These are phyloP conservation scores for Sebastes miniatus DNA, from an alignment of 2,797 vertebrate genomes.

Conservation along the genomic window DNA sequence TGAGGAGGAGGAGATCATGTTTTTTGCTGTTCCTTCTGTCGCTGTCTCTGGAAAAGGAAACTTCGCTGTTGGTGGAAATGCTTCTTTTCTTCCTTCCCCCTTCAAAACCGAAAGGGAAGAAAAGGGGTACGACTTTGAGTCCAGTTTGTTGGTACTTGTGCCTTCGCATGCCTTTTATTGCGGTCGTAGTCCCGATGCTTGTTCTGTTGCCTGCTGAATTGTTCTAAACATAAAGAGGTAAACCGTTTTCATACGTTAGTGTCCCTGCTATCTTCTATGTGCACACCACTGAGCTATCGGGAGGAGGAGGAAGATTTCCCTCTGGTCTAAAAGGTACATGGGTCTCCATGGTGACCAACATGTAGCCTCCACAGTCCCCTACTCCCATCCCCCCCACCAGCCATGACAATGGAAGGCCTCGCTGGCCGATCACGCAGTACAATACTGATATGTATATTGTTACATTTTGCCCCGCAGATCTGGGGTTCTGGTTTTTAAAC, in stretches of 20 bases:
- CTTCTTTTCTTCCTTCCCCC: conserved; percentile 61
- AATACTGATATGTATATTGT: conserved; percentile 70
- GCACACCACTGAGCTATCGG: conserved; percentile 60
- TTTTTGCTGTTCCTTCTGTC: conserved; percentile 55
- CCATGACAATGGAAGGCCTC: conserved; percentile 67
- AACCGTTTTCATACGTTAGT: conserved; percentile 70
- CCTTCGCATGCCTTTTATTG: conserved; percentile 87
- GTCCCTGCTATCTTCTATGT: conserved; percentile 64
- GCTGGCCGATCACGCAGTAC: conserved; percentile 53
- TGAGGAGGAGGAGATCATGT: conserved; percentile 21
- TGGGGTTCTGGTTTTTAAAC: conserved; percentile 67
- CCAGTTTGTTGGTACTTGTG: conserved; percentile 84
- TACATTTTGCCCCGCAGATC: conserved; percentile 52
- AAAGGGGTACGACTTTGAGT: conserved; percentile 69
- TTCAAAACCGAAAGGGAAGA: conserved; percentile 42
- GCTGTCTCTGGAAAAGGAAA: conserved; percentile 67
- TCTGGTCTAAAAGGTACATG: conserved; percentile 60
- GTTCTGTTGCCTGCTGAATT: conserved; percentile 80
- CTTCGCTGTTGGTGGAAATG: conserved; percentile 57
- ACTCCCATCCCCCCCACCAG: not conserved
- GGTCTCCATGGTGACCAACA: conserved; percentile 67
- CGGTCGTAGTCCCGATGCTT: conserved; percentile 77
- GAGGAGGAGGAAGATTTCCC: conserved; percentile 46
- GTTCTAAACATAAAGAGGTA: conserved; percentile 68
- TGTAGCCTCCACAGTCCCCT: conserved; percentile 71